These are phyloP conservation scores for Patiria miniata DNA, from an alignment of 35 echinoderm and acorn worm species.

Conservation along the genomic window DNA sequence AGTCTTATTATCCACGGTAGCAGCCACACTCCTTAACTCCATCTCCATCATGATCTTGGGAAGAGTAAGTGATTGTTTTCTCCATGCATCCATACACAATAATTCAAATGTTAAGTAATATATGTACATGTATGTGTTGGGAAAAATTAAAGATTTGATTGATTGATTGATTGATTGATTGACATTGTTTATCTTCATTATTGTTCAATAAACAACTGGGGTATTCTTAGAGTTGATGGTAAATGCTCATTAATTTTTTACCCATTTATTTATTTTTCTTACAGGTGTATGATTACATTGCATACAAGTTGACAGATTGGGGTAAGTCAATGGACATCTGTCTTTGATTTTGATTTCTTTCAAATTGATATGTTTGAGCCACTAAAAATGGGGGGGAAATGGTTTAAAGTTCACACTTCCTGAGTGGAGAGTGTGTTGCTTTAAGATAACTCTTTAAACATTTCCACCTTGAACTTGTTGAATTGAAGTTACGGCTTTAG, in stretches of 20 bases:
- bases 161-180: background rate
- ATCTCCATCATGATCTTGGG: slow-evolving; percentile 88
- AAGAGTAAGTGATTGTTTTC: slow-evolving; percentile 46
- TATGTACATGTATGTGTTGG: too few relatives aligned
- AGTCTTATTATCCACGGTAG: slow-evolving; percentile 62
- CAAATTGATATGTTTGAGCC: too few relatives aligned
- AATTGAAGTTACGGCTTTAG: too few relatives aligned
- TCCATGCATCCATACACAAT: background rate
- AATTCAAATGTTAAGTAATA: too few relatives aligned
- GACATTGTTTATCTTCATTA: background rate
- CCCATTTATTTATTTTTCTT: background rate
- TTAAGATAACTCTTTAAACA: too few relatives aligned
- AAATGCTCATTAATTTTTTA: background rate
- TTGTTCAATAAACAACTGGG: background rate
- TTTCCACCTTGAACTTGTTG: too few relatives aligned
- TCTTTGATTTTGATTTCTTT: background rate
- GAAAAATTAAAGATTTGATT: too few relatives aligned
- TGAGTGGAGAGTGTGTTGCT: too few relatives aligned
- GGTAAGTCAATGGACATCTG: slow-evolving; percentile 55
- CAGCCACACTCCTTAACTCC: slow-evolving; percentile 75
- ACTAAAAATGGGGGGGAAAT: too few relatives aligned
- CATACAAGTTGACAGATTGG: slow-evolving; percentile 89
- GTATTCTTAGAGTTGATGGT: background rate
- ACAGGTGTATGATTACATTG: slow-evolving; percentile 90
- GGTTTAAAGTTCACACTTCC: too few relatives aligned